These are phyloP conservation scores for Petrocephalus microphthalmus DNA, from an alignment of 2,113 vertebrate genomes.

Conservation along the genomic window DNA sequence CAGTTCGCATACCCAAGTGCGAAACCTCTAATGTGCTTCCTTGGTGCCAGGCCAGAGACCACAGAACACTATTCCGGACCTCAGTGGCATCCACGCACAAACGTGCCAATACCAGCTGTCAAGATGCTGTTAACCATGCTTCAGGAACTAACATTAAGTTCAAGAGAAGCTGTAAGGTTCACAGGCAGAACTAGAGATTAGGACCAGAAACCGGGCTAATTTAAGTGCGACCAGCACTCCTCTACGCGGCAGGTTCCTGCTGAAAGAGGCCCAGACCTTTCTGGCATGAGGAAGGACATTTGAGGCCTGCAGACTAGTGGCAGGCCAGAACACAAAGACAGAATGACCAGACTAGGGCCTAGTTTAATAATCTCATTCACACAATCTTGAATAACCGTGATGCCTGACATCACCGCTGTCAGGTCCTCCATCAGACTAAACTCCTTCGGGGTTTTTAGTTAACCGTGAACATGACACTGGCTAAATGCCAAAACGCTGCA, in stretches of 20 bases:
- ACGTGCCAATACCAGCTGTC: not conserved
- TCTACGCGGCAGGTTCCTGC: not conserved
- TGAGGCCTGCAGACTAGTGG: not conserved
- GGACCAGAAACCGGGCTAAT: constrained; percentile 18
- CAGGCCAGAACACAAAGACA: not conserved
- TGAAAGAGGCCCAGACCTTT: not conserved
- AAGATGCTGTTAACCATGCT: not conserved
- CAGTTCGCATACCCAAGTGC: not conserved
- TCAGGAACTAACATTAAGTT: not conserved
- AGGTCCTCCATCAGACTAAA: not conserved
- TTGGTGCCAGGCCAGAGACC: not conserved
- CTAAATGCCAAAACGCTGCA: not conserved
- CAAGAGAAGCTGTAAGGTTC: not conserved
- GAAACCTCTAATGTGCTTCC: not conserved
- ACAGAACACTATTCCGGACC: not conserved
- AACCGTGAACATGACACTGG: not conserved
- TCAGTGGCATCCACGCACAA: not conserved
- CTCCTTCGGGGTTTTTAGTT: not conserved
- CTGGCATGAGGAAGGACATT: not conserved
- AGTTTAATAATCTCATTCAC: not conserved
- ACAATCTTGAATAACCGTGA: not conserved
- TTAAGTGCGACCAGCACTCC: constrained; percentile 25
- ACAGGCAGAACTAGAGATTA: not conserved
- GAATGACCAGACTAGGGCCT: not conserved
- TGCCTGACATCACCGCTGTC: not conserved